Base-by-base conservation (phyloP, 2,797 vertebrate species). In the Vultur gryphus region DNA sequence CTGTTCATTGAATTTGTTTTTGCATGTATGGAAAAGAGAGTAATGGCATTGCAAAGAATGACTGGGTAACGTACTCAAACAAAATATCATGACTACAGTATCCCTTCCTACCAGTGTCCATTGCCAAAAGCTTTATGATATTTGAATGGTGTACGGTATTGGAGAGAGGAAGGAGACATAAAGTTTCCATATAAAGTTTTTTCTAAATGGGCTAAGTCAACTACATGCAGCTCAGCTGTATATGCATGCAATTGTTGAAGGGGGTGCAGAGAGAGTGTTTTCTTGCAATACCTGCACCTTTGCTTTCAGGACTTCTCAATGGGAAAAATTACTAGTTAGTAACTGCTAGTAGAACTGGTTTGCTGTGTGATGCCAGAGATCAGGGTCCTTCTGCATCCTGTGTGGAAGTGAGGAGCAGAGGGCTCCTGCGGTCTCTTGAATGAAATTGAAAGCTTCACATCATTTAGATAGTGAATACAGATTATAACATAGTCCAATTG, bases 1-100 rank as follows among this genome's bases (percentile, higher is more conserved):
- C 57, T 89, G 83, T 57, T 93, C 82, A 81, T 35, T 64, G 59
- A 61, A 72, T 97, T 93, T 96, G 19, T 84, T 71, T 82, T 79
- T 96, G 67, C 61, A 35, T 54, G n/a, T 79, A 57, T 8, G 41
- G 24, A 84, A 78, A 84, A 70, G 44, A 73, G 64, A 75, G 46
- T 91, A 91, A 73, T 9, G 7, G 5, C 43, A 84, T 57, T 57
- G 26, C 39, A 62, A 62, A 79, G 35, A 90, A 83, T 11, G 76
- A 51, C 24, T 80, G 41, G 67, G 59, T 84, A 89, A 95, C 48
- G 43, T 76, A 67, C n/a, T 70, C 39, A 81, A 86, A 78, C 17
- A 90, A 93, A 91, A 41, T 13, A 46, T 48, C 39, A 31, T 65
- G 82, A 71, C 37, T 54, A 46, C 44, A 52, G 9, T 62, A 81